Evolutionary conservation across 2,797 vertebrate species (phyloP).

Genomic region (Coregonus suidteri): DNA sequence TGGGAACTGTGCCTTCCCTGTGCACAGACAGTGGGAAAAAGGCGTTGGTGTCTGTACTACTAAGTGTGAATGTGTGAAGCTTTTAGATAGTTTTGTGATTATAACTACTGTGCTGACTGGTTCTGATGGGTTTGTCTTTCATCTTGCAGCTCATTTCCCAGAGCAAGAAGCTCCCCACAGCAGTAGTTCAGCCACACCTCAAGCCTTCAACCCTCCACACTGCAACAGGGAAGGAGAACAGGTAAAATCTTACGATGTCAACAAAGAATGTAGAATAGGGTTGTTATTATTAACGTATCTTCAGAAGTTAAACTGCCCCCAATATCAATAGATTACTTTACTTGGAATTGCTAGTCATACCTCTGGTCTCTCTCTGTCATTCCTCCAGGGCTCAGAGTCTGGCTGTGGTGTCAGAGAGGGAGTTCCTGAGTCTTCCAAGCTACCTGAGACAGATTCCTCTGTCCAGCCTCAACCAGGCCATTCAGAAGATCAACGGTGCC

Average conservation of each 20-base stretch:
- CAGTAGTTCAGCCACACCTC: constrained; percentile 12
- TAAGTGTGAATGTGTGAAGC: not conserved
- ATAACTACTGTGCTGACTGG: not conserved
- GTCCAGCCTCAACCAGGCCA: constrained; percentile 67
- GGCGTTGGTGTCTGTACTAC: not conserved
- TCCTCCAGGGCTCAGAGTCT: constrained; percentile 37
- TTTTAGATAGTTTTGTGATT: not conserved
- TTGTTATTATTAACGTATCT: not conserved
- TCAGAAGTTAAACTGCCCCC: not conserved
- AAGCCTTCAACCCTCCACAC: constrained; percentile 6
- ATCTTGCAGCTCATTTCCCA: constrained; percentile 67
- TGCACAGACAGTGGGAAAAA: not conserved
- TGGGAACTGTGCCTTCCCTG: not conserved
- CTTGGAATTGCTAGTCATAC: not conserved
- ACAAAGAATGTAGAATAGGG: not conserved
- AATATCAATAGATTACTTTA: not conserved
- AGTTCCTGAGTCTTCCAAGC: constrained; percentile 51
- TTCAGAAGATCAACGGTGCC: constrained; percentile 68
- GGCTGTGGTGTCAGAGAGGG: constrained; percentile 51
- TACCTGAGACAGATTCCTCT: constrained; percentile 73
- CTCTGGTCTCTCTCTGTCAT: not conserved
- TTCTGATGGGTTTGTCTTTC: constrained; percentile 4
- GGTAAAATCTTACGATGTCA: constrained; percentile 52
- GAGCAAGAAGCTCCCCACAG: constrained; percentile 38
- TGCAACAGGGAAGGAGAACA: constrained; percentile 71